A percentile compares a stretch with the other conserved stretches of the same genome.
Conservation (phyloP, 2,113 vertebrate genomes). For the Piprites chloris region DNA sequence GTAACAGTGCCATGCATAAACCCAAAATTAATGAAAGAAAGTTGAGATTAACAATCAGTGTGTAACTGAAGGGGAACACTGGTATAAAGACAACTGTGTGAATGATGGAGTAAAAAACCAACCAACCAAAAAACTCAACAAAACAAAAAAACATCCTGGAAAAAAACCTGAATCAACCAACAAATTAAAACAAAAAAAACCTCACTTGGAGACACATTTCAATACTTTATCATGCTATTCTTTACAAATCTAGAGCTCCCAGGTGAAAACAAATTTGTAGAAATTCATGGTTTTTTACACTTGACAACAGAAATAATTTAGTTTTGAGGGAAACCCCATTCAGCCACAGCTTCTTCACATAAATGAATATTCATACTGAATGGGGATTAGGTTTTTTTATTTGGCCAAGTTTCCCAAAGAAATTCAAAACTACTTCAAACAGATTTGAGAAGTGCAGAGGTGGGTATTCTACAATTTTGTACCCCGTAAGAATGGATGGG, state of each 20-base stretch:
- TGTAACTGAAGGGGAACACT: neutral
- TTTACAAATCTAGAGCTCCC: neutral
- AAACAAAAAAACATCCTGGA: neutral
- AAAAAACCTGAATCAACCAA: neutral
- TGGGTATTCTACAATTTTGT: fast-evolving
- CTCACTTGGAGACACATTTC: neutral
- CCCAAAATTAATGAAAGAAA: neutral
- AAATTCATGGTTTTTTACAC: neutral
- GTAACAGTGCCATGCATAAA: neutral
- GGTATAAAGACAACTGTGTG: neutral
- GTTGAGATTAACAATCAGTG: neutral
- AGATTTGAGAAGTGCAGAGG: neutral
- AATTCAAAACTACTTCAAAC: neutral
- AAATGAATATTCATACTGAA: neutral
- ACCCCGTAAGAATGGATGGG: neutral
- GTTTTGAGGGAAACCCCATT: neutral
- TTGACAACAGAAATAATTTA: neutral
- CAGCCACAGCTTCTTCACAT: neutral
- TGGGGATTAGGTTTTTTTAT: neutral
- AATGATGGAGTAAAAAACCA: neutral
- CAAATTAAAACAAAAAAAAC: neutral
- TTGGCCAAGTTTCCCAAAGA: neutral
- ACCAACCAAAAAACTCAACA: neutral
- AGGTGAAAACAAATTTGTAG: neutral
- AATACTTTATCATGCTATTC: neutral